phyloP scores from a whole-genome alignment of 2,888 invertebrate species.

The Pyrrhosoma nymphula region DNA sequence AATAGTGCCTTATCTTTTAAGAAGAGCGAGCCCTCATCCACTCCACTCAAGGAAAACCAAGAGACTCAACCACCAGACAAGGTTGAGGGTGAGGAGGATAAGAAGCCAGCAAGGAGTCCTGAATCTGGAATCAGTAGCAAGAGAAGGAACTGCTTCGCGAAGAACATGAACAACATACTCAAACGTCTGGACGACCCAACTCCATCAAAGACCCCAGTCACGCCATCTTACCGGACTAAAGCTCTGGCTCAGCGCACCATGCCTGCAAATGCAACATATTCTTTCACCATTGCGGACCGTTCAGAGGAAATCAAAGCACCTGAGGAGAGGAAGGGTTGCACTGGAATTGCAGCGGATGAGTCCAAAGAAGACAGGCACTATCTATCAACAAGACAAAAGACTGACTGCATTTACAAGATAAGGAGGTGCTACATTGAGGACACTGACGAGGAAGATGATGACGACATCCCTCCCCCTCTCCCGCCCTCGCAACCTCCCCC shows the following conservation, averaged over 20 bases:
- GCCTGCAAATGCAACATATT: constrained; percentile 73
- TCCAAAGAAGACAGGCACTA: constrained; percentile 29
- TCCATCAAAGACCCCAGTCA: not conserved
- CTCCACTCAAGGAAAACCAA: not conserved
- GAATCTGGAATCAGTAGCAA: constrained; percentile 69
- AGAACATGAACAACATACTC: constrained; percentile 71
- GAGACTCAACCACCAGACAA: not conserved
- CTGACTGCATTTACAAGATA: constrained; percentile 69
- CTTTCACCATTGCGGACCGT: constrained; percentile 19
- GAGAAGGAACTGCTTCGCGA: constrained; percentile 63
- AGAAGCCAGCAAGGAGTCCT: constrained; percentile 74
- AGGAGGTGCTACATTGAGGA: constrained; percentile 71
- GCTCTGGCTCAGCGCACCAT: constrained; percentile 78
- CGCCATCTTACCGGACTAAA: constrained; percentile 72
- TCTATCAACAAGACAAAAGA: constrained; percentile 49
- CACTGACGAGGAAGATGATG: constrained; percentile 69
- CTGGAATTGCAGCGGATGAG: not conserved
- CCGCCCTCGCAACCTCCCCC: constrained; percentile 68
- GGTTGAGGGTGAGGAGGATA: constrained; percentile 21
- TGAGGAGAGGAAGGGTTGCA: not conserved
- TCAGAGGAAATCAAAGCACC: constrained; percentile 2
- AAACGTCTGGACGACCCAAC: constrained; percentile 41
- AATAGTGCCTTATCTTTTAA: constrained; percentile 32
- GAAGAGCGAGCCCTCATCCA: not conserved
- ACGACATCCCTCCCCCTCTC: constrained; percentile 63